Evolutionary conservation across 2,888 invertebrate genomes (phyloP).

Genomic region (Margaritifera margaritifera): DNA sequence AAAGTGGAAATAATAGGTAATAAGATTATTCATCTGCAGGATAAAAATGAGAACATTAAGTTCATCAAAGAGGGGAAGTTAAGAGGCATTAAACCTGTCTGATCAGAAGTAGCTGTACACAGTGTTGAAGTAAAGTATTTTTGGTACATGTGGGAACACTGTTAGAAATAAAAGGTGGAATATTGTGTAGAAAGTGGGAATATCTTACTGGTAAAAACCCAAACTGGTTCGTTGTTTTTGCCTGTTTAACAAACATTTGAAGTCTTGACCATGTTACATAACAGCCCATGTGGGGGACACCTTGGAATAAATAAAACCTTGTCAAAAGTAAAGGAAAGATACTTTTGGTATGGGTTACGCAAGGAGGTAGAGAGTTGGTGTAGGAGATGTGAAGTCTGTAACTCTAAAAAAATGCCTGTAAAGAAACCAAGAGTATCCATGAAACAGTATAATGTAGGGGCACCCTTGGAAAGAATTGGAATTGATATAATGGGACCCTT

Average conservation of each 20-base stretch:
- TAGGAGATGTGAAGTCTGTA: conserved; percentile 26
- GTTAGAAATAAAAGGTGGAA: neutral
- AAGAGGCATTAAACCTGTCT: conserved; percentile 27
- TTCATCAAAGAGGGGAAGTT: no score
- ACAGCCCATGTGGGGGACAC: conserved; percentile 16
- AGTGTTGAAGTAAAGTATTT: conserved; percentile 22
- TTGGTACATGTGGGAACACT: conserved; percentile 21
- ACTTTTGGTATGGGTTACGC: no score
- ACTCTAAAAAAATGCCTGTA: conserved; percentile 9
- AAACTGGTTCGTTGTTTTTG: no score
- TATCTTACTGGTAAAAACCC: no score
- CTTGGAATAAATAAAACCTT: conserved; percentile 9
- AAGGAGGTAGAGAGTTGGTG: conserved; percentile 25
- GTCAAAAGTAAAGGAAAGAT: conserved; percentile 7
- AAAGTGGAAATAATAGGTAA: neutral
- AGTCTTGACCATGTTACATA: no score
- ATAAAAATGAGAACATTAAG: no score
- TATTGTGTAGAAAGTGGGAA: conserved; percentile 3
- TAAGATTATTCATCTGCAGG: no score
- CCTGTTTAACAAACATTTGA: no score
- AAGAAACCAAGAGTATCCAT: conserved; percentile 15
- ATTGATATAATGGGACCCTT: conserved; percentile 23
- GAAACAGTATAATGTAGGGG: conserved; percentile 22
- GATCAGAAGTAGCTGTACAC: conserved; percentile 15
- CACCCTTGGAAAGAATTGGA: conserved; percentile 24